Conservation (phyloP, 2,888 invertebrate genomes). For the Drosophila demipolita region DNA sequence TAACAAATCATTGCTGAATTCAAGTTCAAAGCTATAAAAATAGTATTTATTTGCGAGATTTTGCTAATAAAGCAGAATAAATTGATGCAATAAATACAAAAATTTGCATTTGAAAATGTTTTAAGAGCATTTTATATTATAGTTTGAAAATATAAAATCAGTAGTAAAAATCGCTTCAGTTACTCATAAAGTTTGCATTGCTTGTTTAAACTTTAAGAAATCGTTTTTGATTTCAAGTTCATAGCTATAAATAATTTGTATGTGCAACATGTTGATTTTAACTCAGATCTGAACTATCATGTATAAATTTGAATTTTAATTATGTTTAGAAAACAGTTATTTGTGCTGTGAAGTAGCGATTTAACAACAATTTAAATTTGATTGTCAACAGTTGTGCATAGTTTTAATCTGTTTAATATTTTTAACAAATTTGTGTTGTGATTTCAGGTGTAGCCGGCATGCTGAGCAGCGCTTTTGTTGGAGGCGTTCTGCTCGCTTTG, state of each 20-base stretch:
- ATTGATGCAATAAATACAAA: background rate
- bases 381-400: background rate
- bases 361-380: too few relatives aligned
- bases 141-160: background rate
- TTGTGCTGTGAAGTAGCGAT: background rate
- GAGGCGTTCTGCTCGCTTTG: slow-evolving; percentile 60
- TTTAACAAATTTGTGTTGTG: background rate
- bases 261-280: background rate
- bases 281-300: background rate
- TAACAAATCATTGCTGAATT: background rate
- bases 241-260: background rate
- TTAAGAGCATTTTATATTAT: background rate
- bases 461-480: slow-evolving; percentile 63
- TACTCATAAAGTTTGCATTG: background rate
- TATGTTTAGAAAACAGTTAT: background rate
- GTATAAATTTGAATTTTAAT: background rate
- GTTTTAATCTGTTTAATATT: background rate
- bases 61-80: background rate
- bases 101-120: background rate
- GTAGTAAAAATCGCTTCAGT: background rate
- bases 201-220: background rate
- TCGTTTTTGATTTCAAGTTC: background rate
- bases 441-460: slow-evolving; percentile 50
- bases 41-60: background rate
- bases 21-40: background rate